Evolutionary conservation across 1,140 invertebrate species (phyloP).

Genomic region (Solen grandis): DNA sequence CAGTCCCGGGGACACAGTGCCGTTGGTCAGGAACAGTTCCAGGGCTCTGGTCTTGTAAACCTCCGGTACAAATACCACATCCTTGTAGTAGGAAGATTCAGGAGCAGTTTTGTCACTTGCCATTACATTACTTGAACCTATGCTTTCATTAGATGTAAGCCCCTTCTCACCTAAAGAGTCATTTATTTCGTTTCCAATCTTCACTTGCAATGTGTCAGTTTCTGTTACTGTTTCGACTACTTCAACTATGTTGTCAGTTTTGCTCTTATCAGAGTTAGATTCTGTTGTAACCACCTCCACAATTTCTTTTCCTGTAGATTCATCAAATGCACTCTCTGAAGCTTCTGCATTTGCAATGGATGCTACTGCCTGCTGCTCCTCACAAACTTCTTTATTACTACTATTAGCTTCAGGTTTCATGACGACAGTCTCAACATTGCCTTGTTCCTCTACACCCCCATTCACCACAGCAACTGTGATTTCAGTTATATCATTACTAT

Average conservation of each 20-base stretch:
- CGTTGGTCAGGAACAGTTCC: constrained; percentile 23
- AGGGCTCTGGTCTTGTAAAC: constrained; percentile 25
- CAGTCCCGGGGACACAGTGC: not conserved
- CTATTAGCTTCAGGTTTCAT: not conserved
- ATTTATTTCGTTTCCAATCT: no score
- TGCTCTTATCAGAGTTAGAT: not conserved
- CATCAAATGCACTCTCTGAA: not conserved
- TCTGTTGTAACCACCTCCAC: not conserved
- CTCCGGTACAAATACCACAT: constrained; percentile 24
- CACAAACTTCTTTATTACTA: not conserved
- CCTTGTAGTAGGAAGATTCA: constrained; percentile 16
- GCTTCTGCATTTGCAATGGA: not conserved
- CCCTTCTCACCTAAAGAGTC: no score
- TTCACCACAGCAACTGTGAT: constrained; percentile 8
- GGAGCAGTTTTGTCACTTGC: no score
- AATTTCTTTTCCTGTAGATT: constrained; percentile 2
- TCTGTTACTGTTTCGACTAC: not conserved
- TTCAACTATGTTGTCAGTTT: constrained; percentile 2
- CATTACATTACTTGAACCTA: no score
- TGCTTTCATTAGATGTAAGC: no score
- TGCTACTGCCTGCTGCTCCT: no score
- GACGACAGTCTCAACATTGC: not conserved
- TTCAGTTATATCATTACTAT: no score
- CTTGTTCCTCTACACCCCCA: not conserved
- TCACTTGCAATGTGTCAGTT: not conserved